Percentiles rank a stretch among this genome's conserved stretches.
phyloP scores from a whole-genome alignment of 2,888 invertebrate genomes.

The Clepsis dumicolana region DNA sequence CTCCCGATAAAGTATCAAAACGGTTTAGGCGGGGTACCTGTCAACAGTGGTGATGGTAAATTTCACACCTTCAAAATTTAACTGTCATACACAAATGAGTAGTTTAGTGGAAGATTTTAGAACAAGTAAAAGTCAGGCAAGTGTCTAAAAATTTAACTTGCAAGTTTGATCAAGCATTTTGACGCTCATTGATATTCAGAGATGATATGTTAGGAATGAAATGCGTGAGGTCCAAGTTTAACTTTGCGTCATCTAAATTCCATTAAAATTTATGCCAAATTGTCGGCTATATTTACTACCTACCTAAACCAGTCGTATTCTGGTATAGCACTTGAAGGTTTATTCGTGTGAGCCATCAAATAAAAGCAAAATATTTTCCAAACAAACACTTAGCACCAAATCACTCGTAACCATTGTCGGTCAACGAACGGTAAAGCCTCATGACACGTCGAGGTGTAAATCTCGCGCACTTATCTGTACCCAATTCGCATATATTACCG shows the following conservation, averaged over 20 bases:
- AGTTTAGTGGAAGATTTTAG: background rate
- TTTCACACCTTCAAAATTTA: slow-evolving; percentile 63
- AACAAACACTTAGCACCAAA: slow-evolving; percentile 47
- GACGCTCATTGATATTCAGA: background rate
- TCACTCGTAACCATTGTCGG: slow-evolving; percentile 57
- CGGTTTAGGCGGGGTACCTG: slow-evolving; percentile 25
- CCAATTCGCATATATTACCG: slow-evolving; percentile 72
- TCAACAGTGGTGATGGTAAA: slow-evolving; percentile 35
- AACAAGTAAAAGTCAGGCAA: background rate
- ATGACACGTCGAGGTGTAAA: slow-evolving; percentile 76
- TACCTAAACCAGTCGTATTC: no score
- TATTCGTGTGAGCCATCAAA: slow-evolving; percentile 17
- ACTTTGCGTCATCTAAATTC: background rate
- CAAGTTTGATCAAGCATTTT: background rate
- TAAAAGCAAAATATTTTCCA: slow-evolving; percentile 43
- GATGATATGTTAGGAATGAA: background rate
- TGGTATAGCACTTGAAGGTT: background rate
- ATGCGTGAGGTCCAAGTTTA: slow-evolving; percentile 3
- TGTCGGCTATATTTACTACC: slow-evolving; percentile 1
- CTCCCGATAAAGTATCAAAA: slow-evolving; percentile 50
- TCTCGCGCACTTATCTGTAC: slow-evolving; percentile 77
- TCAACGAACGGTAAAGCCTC: slow-evolving; percentile 70
- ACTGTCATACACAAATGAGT: slow-evolving; percentile 64
- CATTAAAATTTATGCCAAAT: slow-evolving; percentile 8
- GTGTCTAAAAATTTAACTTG: background rate